Evolutionary conservation across 2,888 invertebrate genomes (phyloP), one percentile per base, ranked within the genome.

Genomic region (Scotopteryx bipunctaria): DNA sequence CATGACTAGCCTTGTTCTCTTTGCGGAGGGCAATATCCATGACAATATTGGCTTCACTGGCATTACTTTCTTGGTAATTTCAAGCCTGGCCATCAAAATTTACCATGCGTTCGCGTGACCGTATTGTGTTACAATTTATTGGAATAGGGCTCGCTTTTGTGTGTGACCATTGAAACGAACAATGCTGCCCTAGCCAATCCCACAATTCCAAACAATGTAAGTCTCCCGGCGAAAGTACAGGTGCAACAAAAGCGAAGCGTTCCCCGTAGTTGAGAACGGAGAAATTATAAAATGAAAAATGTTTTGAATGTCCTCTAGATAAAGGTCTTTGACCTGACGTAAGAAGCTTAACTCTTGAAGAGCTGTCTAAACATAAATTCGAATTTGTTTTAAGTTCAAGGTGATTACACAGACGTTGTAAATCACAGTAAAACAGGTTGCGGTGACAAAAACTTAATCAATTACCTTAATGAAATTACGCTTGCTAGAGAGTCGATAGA

Each of bases 311-410:
- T 62, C 61, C 63, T 55, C 59, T 49, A 61, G 55, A 47, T 57
- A 65, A 64, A 75, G 74, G 71, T 75, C 66, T 59, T 56, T 60
- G 70, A 75, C 70, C 76, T 58, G 59, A 40, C 61, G 21, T 65
- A 59, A 62, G 67, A 66, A 46, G 68, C 53, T 73, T 70, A 66
- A 64, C 59, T 66, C 60, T 57, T 64, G 55, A 53, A 65, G 72
- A 77, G 77, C 76, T 73, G 75, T 73, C 69, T 67, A 71, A 65
- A 70, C 71, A 69, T 70, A 67, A 63, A 73, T 76, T 76, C 69
- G 69, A 76, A 76, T 78, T 71, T 72, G 64, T 59, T 66, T 23
- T 66, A 54, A 80, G 83, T 86, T 86, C 86, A 86, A 86, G 85
- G 86, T 78, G 71, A 78, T 64, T 66, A 64, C 59, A 19, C 42